A percentile compares a stretch with the other conserved stretches of the same genome.
phyloP scores from a whole-genome alignment of 2,797 vertebrate species.

The Poeciliopsis turneri region DNA sequence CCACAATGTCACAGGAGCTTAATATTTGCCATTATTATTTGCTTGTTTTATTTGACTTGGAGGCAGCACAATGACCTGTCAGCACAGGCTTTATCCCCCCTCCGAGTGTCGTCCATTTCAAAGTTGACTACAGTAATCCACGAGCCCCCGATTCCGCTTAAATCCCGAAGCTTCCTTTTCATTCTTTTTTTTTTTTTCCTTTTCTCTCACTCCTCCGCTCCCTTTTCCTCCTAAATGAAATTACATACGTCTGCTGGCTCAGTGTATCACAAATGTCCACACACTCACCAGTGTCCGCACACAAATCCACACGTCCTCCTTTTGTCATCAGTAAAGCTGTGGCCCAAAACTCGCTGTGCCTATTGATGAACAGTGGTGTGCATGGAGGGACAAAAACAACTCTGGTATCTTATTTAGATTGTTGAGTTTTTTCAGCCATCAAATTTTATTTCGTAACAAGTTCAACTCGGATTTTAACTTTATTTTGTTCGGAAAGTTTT shows the following conservation, averaged over 20 bases:
- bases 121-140: constrained; percentile 86
- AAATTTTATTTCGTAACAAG: background rate
- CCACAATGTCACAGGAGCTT: constrained; percentile 86
- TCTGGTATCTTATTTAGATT: constrained; percentile 3
- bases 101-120: constrained; percentile 81
- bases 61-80: constrained; percentile 83
- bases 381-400: background rate
- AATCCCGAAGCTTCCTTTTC: constrained; percentile 82
- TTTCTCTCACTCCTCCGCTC: constrained; percentile 2
- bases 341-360: constrained; percentile 54
- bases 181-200: constrained; percentile 30
- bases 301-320: constrained; percentile 59
- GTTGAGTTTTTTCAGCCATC: background rate
- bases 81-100: constrained; percentile 78
- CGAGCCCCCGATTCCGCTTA: constrained; percentile 82
- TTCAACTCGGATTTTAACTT: background rate
- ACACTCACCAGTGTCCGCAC: constrained; percentile 56
- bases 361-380: background rate
- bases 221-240: constrained; percentile 80
- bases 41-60: constrained; percentile 86
- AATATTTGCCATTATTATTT: constrained; percentile 88
- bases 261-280: constrained; percentile 80
- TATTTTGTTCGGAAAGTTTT: background rate
- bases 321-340: constrained; percentile 71
- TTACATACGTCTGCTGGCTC: constrained; percentile 90